Percentiles rank a stretch among this genome's conserved stretches.
phyloP scores from a whole-genome alignment of 2,888 invertebrate species.

The Amiota mariae region DNA sequence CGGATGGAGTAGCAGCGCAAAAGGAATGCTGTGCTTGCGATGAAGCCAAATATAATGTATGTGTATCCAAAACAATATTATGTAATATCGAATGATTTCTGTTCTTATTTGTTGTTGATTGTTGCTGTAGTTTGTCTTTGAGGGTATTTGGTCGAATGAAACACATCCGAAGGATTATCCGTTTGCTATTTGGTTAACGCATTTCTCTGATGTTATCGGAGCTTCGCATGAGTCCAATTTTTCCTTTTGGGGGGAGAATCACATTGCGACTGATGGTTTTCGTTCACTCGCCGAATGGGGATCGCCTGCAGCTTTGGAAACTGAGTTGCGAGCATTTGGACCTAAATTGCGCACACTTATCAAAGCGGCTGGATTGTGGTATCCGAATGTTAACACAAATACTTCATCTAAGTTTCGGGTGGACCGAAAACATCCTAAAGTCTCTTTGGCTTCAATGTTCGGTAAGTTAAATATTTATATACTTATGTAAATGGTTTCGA shows the following conservation, averaged over 20 bases:
- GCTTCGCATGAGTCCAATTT: constrained; percentile 92
- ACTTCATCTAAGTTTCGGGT: constrained; percentile 88
- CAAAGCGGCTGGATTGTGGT: constrained; percentile 92
- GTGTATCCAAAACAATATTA: constrained; percentile 20
- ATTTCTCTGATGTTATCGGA: constrained; percentile 97
- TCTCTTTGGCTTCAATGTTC: constrained; percentile 92
- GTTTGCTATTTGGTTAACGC: constrained; percentile 89
- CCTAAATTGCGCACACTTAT: constrained; percentile 86
- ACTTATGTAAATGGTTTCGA: neutral
- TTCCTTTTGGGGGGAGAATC: constrained; percentile 93
- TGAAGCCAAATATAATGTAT: constrained; percentile 94
- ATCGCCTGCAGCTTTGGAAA: constrained; percentile 89
- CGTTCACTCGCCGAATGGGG: constrained; percentile 82
- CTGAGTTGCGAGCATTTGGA: constrained; percentile 89
- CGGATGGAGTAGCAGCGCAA: constrained; percentile 75
- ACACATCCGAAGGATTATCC: constrained; percentile 98
- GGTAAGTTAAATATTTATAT: constrained; percentile 74
- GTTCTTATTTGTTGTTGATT: constrained; percentile 28
- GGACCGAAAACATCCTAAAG: constrained; percentile 87
- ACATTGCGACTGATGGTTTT: constrained; percentile 90
- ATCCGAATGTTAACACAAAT: constrained; percentile 89
- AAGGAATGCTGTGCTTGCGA: constrained; percentile 94
- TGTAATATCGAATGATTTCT: neutral
- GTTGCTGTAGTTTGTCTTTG: constrained; percentile 81
- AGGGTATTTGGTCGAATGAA: constrained; percentile 95